phyloP scores from a whole-genome alignment of 2,797 vertebrate genomes.

The Squalus acanthias region DNA sequence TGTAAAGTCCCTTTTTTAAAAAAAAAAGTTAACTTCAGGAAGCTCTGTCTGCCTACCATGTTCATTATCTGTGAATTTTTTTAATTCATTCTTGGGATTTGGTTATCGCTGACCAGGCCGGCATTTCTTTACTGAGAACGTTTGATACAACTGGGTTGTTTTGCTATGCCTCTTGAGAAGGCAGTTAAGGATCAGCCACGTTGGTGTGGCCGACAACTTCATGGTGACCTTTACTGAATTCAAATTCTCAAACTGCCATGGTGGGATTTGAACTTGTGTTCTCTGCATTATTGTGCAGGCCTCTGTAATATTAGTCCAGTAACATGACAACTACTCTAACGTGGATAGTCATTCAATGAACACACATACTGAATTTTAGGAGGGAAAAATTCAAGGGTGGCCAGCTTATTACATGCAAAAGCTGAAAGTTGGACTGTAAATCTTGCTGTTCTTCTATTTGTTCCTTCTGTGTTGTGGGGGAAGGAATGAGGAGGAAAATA shows the following conservation, averaged over 20 bases:
- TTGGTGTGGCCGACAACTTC: background rate
- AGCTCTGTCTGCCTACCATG: background rate
- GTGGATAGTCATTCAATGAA: background rate
- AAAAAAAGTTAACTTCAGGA: background rate
- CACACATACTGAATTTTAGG: background rate
- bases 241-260: background rate
- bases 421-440: background rate
- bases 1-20: background rate
- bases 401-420: background rate
- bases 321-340: background rate
- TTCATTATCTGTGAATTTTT: background rate
- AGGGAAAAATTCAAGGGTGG: background rate
- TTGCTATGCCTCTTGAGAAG: background rate
- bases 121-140: background rate
- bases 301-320: no score
- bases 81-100: background rate
- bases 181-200: background rate
- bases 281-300: background rate
- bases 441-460: background rate
- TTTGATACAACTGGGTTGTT: background rate
- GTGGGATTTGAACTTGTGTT: background rate
- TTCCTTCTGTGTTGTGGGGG: background rate
- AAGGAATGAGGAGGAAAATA: background rate
- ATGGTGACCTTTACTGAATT: background rate
- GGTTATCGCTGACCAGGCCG: no score